Percentiles rank a stretch among this genome's conserved stretches.
These are phyloP conservation scores for Liparis tanakae DNA, from an alignment of 2,797 vertebrate genomes.

Conservation along the genomic window DNA sequence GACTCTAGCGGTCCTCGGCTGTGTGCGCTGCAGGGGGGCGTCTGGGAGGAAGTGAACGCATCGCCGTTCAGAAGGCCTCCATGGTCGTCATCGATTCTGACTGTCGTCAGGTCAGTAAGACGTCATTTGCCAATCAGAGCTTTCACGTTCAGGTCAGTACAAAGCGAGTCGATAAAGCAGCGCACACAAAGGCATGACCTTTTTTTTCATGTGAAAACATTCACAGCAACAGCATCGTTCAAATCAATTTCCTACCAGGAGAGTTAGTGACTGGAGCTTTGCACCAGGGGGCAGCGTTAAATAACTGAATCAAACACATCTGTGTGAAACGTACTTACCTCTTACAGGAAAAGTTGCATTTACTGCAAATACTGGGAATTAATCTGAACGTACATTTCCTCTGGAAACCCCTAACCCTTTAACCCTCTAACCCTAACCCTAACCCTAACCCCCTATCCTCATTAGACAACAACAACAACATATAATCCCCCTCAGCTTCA, in stretches of 20 bases:
- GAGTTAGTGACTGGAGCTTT: slow-evolving; percentile 20
- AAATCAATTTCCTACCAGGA: neutral
- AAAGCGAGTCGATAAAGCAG: neutral
- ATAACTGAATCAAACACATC: slow-evolving; percentile 25
- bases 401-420: no score
- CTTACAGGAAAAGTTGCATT: neutral
- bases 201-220: neutral
- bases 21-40: neutral
- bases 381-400: neutral
- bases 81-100: neutral
- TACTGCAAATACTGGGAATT: neutral
- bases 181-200: no score
- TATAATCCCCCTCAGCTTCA: neutral
- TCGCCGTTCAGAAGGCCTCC: neutral
- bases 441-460: no score
- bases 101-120: neutral
- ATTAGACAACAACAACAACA: neutral
- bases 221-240: neutral
- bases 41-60: neutral
- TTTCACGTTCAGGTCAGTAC: neutral
- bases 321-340: neutral
- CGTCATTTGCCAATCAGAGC: neutral
- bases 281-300: slow-evolving; percentile 64
- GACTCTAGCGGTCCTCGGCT: neutral
- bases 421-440: no score